Evolutionary conservation across 2,797 vertebrate species (phyloP).

Genomic region (Takifugu ocellatus): DNA sequence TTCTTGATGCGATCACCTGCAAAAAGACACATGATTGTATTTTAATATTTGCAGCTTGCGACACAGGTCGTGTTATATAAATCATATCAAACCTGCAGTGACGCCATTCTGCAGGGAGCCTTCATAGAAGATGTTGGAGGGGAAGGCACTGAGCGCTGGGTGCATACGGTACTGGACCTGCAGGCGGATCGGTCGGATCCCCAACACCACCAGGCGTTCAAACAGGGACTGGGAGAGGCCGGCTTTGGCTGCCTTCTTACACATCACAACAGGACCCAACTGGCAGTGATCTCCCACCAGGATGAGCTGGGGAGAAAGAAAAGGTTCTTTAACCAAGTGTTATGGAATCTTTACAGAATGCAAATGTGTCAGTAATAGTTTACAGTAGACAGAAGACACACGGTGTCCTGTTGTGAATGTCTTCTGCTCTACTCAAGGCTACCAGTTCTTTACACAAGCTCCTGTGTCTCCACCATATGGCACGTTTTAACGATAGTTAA

Average conservation of each 20-base stretch:
- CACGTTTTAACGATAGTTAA: too few species aligned
- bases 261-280: slow-evolving; percentile 97
- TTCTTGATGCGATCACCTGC: slow-evolving; percentile 97
- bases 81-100: slow-evolving; percentile 79
- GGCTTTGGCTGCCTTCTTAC: slow-evolving; percentile 97
- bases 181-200: slow-evolving; percentile 94
- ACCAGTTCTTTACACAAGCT: too few species aligned
- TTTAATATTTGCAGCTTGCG: neutral
- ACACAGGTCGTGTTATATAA: neutral
- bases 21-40: neutral
- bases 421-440: too few species aligned
- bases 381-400: too few species aligned
- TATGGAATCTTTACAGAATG: too few species aligned
- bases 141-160: slow-evolving; percentile 95
- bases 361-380: too few species aligned
- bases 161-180: slow-evolving; percentile 99
- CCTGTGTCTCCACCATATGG: too few species aligned
- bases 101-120: slow-evolving; percentile 96
- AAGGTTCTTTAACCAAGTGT: neutral
- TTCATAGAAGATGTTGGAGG: slow-evolving; percentile 99
- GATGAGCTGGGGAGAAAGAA: slow-evolving; percentile 80
- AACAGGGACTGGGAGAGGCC: slow-evolving; percentile 96
- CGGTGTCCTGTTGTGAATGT: too few species aligned
- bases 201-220: slow-evolving; percentile 94
- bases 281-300: slow-evolving; percentile 98